Evolutionary conservation across 2,888 invertebrate genomes (phyloP), one percentile per base, ranked within the genome.

Genomic region (Ceraclea dissimilis): DNA sequence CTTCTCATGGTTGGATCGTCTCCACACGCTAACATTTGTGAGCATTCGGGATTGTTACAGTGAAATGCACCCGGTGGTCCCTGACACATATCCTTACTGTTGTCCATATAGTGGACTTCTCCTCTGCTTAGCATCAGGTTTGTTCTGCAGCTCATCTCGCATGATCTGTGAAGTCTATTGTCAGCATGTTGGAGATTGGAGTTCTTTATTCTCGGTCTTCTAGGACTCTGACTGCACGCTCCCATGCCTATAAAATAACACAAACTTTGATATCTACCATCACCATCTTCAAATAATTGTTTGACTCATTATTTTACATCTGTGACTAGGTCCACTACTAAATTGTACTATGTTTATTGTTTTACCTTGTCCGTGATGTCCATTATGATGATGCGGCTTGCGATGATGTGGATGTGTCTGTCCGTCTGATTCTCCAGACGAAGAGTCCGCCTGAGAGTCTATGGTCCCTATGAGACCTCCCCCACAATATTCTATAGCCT

Each of bases 381-480:
- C 47, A 46, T 33, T 19, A 1, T 43, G 26, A 33, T 51, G 43
- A 34, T 50, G 50, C 6, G 16, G 2, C 17, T n/a, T 17, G 39
- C 39, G 39, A 39, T 39, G 39, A 49, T n/a, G 77, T 74, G 0
- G 76, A 75, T 0, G 73, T 73, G 65, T 76, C 76, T 0, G 76
- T 76, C 58, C 51, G 10, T 54, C 53, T 11, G 50, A 50, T 20
- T 52, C 52, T 19, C 59, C 59, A 0, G 78, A 78, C 0, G 76
- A 77, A 0, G 77, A 76, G 43, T 77, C 78, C 0, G 75, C 75
- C 39, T 77, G 78, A 56, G 73, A 74, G 62, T 78, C 77, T 56
- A 78, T 77, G 17, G 78, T 77, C 0, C 77, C 77, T 0, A 77
- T 76, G 2, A 78, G 63, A 0, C 75, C 76, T 59, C 74, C 68